phyloP scores from a whole-genome alignment of 1,140 invertebrate genomes.

The Aphelenchoides fujianensis region DNA sequence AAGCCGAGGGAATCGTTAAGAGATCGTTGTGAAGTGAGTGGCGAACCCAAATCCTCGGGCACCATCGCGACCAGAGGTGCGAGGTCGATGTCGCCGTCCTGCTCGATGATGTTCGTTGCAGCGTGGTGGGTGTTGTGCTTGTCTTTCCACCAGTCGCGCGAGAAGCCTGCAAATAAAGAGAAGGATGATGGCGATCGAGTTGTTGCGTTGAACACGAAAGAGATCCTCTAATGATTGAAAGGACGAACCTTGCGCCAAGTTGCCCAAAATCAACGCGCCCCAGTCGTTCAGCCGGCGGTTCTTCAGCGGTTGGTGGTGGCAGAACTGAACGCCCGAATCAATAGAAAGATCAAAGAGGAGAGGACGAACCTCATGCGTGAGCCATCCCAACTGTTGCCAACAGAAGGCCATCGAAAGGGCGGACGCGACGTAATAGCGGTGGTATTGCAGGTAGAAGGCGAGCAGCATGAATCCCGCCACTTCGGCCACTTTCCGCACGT shows the following conservation, averaged over 20 bases:
- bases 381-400: constrained; percentile 61
- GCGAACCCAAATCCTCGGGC: constrained; percentile 21
- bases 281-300: constrained; percentile 51
- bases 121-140: constrained; percentile 61
- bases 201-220: not conserved
- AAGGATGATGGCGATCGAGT: too few relatives aligned
- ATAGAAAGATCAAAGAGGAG: constrained; percentile 1
- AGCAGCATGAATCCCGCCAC: constrained; percentile 38
- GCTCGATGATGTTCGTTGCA: constrained; percentile 61
- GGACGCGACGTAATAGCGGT: constrained; percentile 52
- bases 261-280: constrained; percentile 51
- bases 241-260: constrained; percentile 43
- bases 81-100: constrained; percentile 59
- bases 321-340: constrained; percentile 51
- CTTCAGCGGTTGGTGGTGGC: constrained; percentile 59
- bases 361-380: constrained; percentile 39
- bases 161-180: constrained; percentile 56
- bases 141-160: constrained; percentile 62
- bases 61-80: constrained; percentile 56
- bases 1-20: not conserved
- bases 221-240: not conserved
- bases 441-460: constrained; percentile 56
- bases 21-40: not conserved
- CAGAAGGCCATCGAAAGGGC: constrained; percentile 52
- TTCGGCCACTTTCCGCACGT: constrained; percentile 42